These are phyloP conservation scores for Allolobophora icterica DNA, from an alignment of 2,888 invertebrate genomes.

Conservation along the genomic window DNA sequence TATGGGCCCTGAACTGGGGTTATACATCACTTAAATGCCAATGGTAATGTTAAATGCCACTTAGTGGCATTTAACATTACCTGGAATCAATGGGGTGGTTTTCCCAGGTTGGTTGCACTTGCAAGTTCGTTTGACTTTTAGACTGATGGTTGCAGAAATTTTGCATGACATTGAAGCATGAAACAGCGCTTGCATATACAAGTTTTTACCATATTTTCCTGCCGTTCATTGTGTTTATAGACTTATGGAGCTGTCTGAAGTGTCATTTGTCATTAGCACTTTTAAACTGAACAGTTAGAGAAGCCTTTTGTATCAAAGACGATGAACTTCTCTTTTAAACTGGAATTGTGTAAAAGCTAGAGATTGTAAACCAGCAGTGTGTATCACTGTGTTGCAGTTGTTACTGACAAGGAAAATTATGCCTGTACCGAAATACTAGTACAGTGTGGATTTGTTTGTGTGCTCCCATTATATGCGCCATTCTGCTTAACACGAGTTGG, in stretches of 20 bases:
- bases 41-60: too few species aligned
- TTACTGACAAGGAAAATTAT: not conserved
- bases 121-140: not conserved
- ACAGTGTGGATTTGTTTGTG: too few species aligned
- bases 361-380: not conserved
- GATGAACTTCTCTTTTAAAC: too few species aligned
- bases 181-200: not conserved
- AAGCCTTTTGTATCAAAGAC: too few species aligned
- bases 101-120: not conserved
- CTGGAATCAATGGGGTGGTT: not conserved
- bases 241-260: not conserved
- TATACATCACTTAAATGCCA: too few species aligned
- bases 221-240: constrained; percentile 3
- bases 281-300: too few species aligned
- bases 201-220: not conserved
- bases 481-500: too few species aligned
- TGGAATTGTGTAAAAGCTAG: too few species aligned
- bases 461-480: too few species aligned
- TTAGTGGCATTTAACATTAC: too few species aligned
- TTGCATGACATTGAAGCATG: not conserved
- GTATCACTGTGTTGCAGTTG: not conserved
- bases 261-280: not conserved
- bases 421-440: not conserved
- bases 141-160: not conserved
- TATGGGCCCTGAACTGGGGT: too few species aligned